A percentile compares a stretch with the other conserved stretches of the same genome.
phyloP scores from a whole-genome alignment of 2,797 vertebrate species.

The Paguma larvata region DNA sequence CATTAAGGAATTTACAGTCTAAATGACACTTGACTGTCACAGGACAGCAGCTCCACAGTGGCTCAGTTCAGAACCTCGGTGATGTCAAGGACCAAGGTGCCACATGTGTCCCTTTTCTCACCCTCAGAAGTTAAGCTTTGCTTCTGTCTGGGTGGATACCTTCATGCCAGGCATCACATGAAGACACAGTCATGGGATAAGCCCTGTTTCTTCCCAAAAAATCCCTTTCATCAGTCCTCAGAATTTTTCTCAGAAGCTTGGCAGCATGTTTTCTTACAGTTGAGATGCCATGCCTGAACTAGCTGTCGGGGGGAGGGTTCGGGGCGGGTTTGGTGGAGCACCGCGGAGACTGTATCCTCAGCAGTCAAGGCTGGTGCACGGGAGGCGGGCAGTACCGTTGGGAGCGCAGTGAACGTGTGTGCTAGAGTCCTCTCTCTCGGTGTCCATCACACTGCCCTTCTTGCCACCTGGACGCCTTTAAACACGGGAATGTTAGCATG shows the following conservation, averaged over 20 bases:
- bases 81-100: neutral
- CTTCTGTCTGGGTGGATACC: neutral
- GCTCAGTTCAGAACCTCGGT: neutral
- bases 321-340: neutral
- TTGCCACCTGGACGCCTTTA: neutral
- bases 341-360: neutral
- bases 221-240: neutral
- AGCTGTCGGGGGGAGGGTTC: rapidly evolving
- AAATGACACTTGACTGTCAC: neutral
- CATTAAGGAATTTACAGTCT: neutral
- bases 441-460: neutral
- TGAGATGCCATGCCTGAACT: neutral
- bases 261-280: neutral
- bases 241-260: neutral
- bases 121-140: neutral
- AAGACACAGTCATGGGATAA: neutral
- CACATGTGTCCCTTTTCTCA: neutral
- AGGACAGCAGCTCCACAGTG: neutral
- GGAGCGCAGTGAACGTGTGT: too few relatives aligned
- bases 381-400: too few relatives aligned
- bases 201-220: neutral
- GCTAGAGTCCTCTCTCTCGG: too few relatives aligned
- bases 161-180: neutral
- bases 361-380: neutral
- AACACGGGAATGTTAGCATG: neutral